Conservation (phyloP, 2,113 vertebrate species). For the Pristiophorus japonicus region DNA sequence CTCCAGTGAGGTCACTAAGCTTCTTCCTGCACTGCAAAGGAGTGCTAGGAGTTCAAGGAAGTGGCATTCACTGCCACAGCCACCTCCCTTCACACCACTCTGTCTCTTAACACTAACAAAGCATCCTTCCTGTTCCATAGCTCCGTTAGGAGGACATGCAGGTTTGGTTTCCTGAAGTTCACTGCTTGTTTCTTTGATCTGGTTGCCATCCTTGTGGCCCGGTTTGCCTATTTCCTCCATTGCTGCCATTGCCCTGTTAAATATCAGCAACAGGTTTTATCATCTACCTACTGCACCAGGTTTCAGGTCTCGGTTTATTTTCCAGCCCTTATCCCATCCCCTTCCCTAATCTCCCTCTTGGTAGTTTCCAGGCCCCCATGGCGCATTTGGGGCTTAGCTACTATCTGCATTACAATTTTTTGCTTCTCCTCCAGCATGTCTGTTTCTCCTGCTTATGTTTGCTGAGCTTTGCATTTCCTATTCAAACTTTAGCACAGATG, state of each 20-base stretch:
- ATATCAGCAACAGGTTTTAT: background rate
- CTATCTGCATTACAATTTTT: background rate
- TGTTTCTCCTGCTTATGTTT: background rate
- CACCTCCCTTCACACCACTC: background rate
- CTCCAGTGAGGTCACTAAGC: background rate
- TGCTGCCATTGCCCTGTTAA: background rate
- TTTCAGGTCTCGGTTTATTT: background rate
- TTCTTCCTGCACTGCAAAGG: background rate
- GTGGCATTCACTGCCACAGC: background rate
- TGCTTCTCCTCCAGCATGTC: background rate
- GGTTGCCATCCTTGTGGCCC: no score
- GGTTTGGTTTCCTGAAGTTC: background rate
- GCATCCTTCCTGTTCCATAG: background rate
- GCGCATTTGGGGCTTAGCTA: background rate
- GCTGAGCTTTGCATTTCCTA: background rate
- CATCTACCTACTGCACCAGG: background rate
- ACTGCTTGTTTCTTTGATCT: background rate
- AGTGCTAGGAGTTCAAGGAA: background rate
- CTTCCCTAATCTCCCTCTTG: background rate
- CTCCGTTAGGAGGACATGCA: background rate
- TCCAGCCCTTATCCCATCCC: background rate
- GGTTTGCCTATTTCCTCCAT: background rate
- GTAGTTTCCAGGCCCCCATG: background rate
- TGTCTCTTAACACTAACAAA: background rate
- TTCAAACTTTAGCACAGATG: background rate